These are phyloP conservation scores for Tetropium fuscum DNA, from an alignment of 2,888 invertebrate species.

Conservation along the genomic window DNA sequence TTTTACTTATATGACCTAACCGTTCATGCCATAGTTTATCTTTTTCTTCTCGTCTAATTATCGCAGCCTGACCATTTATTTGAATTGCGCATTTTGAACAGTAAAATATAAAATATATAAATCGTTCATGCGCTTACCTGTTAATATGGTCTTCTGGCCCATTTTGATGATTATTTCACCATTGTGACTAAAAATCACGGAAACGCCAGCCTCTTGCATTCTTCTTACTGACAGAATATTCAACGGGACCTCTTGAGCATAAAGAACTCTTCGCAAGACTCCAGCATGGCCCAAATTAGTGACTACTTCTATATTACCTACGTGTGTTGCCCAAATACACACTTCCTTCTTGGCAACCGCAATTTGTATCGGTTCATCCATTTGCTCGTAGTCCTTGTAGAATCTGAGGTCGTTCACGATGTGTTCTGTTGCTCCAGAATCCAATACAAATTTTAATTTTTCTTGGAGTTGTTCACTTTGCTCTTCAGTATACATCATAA, in stretches of 20 bases:
- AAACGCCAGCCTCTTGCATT: constrained; percentile 45
- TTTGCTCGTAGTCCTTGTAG: constrained; percentile 7
- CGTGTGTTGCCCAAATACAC: constrained; percentile 25
- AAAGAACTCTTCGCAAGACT: constrained; percentile 17
- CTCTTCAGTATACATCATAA: background rate
- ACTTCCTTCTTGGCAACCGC: constrained; percentile 28
- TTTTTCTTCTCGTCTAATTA: constrained; percentile 11
- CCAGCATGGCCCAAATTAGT: constrained; percentile 16
- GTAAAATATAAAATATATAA: constrained; percentile 27
- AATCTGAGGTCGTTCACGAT: background rate
- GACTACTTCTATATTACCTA: no score
- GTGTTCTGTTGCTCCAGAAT: constrained; percentile 10
- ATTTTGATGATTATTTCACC: constrained; percentile 45
- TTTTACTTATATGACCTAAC: constrained; percentile 31
- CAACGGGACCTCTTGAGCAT: no score
- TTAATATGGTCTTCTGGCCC: constrained; percentile 39
- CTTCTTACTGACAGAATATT: no score
- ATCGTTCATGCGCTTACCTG: constrained; percentile 45
- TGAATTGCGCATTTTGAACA: constrained; percentile 37
- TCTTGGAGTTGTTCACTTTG: background rate
- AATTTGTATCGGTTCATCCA: constrained; percentile 26
- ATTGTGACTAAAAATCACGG: constrained; percentile 49
- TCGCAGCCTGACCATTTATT: constrained; percentile 34
- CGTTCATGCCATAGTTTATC: constrained; percentile 32
- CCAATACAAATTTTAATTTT: constrained; percentile 6